phyloP scores from a whole-genome alignment of 2,888 invertebrate genomes.

The Tenthredo distinguenda region DNA sequence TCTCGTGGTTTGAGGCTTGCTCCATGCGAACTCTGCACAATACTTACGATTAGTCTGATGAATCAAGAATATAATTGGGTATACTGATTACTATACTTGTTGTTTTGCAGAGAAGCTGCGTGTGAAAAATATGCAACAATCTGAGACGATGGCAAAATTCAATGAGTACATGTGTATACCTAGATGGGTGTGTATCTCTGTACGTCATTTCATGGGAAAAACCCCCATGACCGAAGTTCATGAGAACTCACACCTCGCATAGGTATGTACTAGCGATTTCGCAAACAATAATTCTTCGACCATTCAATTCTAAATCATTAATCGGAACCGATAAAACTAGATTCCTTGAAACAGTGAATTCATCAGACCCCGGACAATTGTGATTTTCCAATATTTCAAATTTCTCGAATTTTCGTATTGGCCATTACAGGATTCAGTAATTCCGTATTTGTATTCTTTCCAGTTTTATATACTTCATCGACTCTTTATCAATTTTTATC shows the following conservation, averaged over 20 bases:
- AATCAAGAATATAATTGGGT: conserved; percentile 14
- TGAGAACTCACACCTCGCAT: neutral
- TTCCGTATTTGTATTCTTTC: no score
- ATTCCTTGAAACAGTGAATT: no score
- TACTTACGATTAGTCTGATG: neutral
- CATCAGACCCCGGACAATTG: no score
- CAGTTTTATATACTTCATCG: no score
- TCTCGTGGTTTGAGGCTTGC: neutral
- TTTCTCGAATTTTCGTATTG: no score
- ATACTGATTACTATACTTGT: neutral
- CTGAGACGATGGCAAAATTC: neutral
- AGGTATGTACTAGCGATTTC: no score
- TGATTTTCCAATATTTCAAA: no score
- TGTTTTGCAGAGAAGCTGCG: conserved; percentile 6
- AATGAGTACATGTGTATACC: neutral
- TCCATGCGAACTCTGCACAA: neutral
- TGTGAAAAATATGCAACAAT: conserved; percentile 15
- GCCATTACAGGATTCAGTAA: no score
- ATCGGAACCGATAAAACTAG: no score
- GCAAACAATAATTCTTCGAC: no score
- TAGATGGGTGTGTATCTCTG: no score
- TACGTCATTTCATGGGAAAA: neutral
- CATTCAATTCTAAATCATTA: neutral
- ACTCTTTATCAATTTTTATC: no score
- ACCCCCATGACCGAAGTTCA: neutral